Base-by-base conservation (phyloP, 2,888 invertebrate genomes). In the Frankliniella intonsa region DNA sequence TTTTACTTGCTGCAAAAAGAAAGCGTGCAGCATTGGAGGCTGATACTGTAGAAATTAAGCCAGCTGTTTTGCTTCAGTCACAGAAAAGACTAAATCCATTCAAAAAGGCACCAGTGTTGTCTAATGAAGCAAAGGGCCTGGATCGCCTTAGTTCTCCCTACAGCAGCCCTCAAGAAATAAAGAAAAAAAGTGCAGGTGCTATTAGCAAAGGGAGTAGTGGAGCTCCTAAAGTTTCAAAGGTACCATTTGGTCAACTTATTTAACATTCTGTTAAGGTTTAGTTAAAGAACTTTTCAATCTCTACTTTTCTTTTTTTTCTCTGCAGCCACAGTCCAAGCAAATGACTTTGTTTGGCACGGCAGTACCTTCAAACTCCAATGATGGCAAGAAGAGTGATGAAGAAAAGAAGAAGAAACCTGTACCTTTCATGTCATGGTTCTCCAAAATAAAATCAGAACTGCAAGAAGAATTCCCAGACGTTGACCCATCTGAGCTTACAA, bases 341-440 rank as follows among this genome's bases (percentile, higher is more conserved):
- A 81, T 80, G 17, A 83, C 80, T 27, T 22, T 50, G 65, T 80
- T 51, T 80, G 76, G 11, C 27, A 83, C 69, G 80, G 51, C 14
- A 81, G 25, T 81, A 9, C 10, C 14, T 12, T 81, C 51, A n/a
- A 81, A 62, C 51, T 17, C 27, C 11, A 79, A 17, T 81, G 82
- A 79, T 81, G 83, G 69, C 80, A 83, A 81, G 25, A 76, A 76
- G 25, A 49, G 84, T 83, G 81, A 83, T 81, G 80, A 55, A 51
- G 81, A 84, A 84, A 80, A 38, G 81, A 80, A 50, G 50, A 55
- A 80, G 80, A 51, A 80, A 50, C 80, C 50, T 81, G 50, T n/a
- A 86, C 88, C 90, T 8, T 93, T 92, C 85, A 87, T 91, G 38
- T 89, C 89, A 55, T 93, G 93, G 93, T 92, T 90, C 84, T 88